These are phyloP conservation scores for Parazoanthus atlanticus DNA, from an alignment of 92 coral and sea anemone species.

Conservation along the genomic window DNA sequence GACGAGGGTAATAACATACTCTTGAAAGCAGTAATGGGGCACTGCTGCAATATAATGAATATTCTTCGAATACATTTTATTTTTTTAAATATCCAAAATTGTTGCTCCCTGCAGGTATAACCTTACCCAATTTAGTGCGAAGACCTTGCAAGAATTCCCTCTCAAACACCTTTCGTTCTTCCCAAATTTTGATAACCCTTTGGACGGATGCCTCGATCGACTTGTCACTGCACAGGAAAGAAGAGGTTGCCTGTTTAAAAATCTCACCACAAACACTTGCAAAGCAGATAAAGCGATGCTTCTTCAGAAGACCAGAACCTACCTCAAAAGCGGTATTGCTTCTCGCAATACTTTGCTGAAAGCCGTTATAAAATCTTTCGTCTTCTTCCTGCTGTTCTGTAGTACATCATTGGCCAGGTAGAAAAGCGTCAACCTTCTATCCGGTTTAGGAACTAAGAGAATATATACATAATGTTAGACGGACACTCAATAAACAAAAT, in stretches of 20 bases:
- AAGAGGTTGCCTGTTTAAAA: background rate
- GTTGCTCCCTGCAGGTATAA: background rate
- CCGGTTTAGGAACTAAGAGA: slow-evolving; percentile 69
- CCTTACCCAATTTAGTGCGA: slow-evolving; percentile 60
- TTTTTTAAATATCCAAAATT: no score
- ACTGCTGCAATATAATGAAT: background rate
- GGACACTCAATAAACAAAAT: background rate
- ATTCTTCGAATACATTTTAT: background rate
- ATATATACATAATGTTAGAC: slow-evolving; percentile 4
- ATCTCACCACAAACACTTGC: background rate
- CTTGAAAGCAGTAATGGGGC: background rate
- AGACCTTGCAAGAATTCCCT: slow-evolving; percentile 78
- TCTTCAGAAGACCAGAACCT: background rate
- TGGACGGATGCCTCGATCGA: slow-evolving; percentile 76
- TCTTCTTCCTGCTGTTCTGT: slow-evolving; percentile 98
- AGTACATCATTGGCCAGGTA: slow-evolving; percentile 96
- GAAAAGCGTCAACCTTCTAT: slow-evolving; percentile 85
- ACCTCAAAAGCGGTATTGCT: slow-evolving; percentile 82
- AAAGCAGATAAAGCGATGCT: background rate
- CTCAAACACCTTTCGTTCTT: slow-evolving; percentile 90
- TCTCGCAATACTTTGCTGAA: slow-evolving; percentile 84
- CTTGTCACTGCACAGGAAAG: slow-evolving; percentile 67
- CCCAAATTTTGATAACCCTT: slow-evolving; percentile 94
- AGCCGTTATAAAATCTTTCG: slow-evolving; percentile 87
- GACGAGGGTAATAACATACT: no score